phyloP scores from a whole-genome alignment of 2,797 vertebrate species.

The Lutjanus argentimaculatus region DNA sequence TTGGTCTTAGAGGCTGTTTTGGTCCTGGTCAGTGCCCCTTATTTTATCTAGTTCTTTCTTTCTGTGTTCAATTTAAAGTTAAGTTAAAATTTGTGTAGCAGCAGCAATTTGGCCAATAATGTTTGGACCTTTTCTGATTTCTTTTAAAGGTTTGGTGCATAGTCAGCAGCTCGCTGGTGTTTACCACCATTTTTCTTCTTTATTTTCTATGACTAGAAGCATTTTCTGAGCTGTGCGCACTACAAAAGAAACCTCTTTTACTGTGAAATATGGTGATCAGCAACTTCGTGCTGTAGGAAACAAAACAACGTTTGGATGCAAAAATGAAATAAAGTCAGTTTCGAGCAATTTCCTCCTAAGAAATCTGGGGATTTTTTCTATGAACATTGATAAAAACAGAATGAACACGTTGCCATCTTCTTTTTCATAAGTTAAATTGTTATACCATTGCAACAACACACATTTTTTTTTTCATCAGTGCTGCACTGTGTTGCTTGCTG shows the following conservation, averaged over 20 bases:
- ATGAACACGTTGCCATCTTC: not conserved
- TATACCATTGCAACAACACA: not conserved
- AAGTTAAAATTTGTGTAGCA: not conserved
- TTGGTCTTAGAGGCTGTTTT: too few species aligned
- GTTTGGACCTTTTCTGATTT: not conserved
- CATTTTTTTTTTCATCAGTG: not conserved
- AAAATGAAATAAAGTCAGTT: not conserved
- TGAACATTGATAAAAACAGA: not conserved
- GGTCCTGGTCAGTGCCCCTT: not conserved
- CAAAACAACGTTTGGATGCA: not conserved
- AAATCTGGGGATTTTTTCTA: not conserved
- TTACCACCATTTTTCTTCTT: not conserved
- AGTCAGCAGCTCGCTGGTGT: slow-evolving; percentile 19
- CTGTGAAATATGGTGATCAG: too few species aligned
- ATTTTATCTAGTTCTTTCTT: not conserved
- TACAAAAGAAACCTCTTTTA: too few species aligned
- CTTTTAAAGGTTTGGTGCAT: slow-evolving; percentile 1
- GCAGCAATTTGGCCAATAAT: slow-evolving; percentile 5
- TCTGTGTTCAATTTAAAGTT: not conserved
- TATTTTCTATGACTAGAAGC: too few species aligned
- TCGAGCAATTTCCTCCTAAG: not conserved
- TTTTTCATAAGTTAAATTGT: slow-evolving; percentile 7
- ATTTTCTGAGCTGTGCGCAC: too few species aligned
- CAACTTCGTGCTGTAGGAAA: not conserved
- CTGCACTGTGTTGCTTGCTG: slow-evolving; percentile 1